Percentiles rank a stretch among this genome's conserved stretches.
Conservation (phyloP, 2,888 invertebrate species). For the Adelognathus sp. region DNA sequence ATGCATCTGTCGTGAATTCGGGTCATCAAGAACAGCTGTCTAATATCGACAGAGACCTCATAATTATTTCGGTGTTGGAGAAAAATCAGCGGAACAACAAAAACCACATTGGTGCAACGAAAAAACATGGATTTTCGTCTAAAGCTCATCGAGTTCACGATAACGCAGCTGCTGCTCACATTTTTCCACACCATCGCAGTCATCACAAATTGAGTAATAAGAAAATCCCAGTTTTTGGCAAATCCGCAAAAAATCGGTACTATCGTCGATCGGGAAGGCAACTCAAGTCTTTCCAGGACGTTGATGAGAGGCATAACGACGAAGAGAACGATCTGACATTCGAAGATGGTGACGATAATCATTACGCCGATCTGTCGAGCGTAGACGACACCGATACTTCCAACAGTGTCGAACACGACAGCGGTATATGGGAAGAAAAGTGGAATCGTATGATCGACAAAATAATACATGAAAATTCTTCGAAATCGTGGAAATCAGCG, state of each 20-base stretch:
- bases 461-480: conserved; percentile 36
- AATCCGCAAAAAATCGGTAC: neutral
- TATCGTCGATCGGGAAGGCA: conserved; percentile 40
- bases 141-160: conserved; percentile 8
- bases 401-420: conserved; percentile 4
- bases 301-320: conserved; percentile 33
- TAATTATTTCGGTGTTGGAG: conserved; percentile 47
- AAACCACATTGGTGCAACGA: neutral
- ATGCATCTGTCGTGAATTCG: neutral
- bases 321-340: conserved; percentile 35
- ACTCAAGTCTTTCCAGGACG: conserved; percentile 43
- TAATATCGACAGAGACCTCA: conserved; percentile 17
- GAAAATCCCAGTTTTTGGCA: neutral
- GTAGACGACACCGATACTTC: neutral
- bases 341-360: conserved; percentile 19
- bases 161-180: neutral
- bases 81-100: conserved; percentile 23
- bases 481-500: neutral
- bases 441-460: conserved; percentile 52
- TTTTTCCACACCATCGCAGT: conserved; percentile 8
- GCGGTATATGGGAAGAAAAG: conserved; percentile 24
- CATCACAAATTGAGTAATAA: conserved; percentile 8
- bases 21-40: neutral
- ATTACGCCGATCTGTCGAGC: neutral
- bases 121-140: neutral